These are phyloP conservation scores for Origma solitaria DNA, from an alignment of 2,113 vertebrate species.

Conservation along the genomic window DNA sequence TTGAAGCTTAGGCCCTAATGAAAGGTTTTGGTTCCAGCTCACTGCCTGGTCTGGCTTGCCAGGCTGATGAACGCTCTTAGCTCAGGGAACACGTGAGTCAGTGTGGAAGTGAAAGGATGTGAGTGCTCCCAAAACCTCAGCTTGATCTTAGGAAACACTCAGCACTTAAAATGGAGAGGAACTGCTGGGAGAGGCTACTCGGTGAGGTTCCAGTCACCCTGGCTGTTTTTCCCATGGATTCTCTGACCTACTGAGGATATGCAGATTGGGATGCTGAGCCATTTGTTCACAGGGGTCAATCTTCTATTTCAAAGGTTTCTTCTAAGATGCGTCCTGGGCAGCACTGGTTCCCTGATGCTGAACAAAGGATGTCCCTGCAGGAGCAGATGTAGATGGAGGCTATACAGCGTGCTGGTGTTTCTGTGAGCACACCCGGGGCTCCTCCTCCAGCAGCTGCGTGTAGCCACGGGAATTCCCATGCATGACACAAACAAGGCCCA, in stretches of 20 bases:
- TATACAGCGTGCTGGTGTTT: neutral
- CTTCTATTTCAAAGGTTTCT: constrained; percentile 5
- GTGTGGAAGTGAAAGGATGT: neutral
- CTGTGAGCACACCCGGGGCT: accelerated
- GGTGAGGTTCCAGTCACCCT: neutral
- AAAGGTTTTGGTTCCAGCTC: neutral
- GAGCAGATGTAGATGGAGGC: neutral
- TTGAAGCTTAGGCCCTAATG: neutral
- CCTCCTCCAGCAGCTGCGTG: neutral
- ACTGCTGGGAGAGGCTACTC: neutral
- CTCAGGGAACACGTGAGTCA: neutral
- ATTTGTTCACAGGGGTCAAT: constrained; percentile 8
- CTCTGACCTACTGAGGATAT: constrained; percentile 11
- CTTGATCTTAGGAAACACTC: neutral
- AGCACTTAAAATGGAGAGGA: neutral
- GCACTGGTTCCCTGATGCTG: neutral
- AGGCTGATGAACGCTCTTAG: neutral
- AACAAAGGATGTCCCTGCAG: constrained; percentile 11
- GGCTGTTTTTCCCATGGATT: neutral
- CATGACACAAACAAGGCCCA: neutral
- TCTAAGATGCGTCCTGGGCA: constrained; percentile 12
- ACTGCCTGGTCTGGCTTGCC: neutral
- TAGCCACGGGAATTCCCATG: neutral
- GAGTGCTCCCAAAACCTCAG: neutral
- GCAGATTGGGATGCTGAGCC: constrained; percentile 1